Evolutionary conservation across 2,888 invertebrate genomes (phyloP).

Genomic region (Phlogophora meticulosa): DNA sequence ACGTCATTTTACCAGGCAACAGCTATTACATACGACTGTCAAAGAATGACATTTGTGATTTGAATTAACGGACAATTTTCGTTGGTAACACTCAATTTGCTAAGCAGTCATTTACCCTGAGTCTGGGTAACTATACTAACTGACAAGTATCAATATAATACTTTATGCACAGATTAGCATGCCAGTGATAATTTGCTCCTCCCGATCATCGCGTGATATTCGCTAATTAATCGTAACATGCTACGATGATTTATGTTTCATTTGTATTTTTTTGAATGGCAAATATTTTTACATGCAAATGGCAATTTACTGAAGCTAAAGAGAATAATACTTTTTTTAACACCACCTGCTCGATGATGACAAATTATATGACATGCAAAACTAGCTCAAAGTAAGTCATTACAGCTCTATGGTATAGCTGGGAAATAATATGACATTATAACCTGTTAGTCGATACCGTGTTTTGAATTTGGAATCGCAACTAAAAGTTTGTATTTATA

Average conservation of each 20-base stretch:
- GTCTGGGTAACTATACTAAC: neutral
- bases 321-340: too few species aligned
- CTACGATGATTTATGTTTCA: conserved; percentile 26
- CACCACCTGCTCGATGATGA: too few species aligned
- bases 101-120: neutral
- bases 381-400: too few species aligned
- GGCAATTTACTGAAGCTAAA: conserved; percentile 4
- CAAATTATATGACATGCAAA: too few species aligned
- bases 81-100: neutral
- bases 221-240: conserved; percentile 35
- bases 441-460: too few species aligned
- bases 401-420: too few species aligned
- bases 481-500: too few species aligned
- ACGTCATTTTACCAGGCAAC: too few species aligned
- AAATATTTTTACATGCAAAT: conserved; percentile 22
- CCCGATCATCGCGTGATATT: conserved; percentile 39
- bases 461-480: too few species aligned
- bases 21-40: neutral
- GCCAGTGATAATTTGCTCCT: conserved; percentile 30
- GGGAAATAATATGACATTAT: too few species aligned
- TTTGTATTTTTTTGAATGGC: conserved; percentile 19
- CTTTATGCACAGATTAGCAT: conserved; percentile 16
- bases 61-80: neutral
- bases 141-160: neutral
- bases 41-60: neutral